Percentiles rank a stretch among this genome's conserved stretches.
phyloP scores from a whole-genome alignment of 2,888 invertebrate species.

The Toxonevra muliebris region DNA sequence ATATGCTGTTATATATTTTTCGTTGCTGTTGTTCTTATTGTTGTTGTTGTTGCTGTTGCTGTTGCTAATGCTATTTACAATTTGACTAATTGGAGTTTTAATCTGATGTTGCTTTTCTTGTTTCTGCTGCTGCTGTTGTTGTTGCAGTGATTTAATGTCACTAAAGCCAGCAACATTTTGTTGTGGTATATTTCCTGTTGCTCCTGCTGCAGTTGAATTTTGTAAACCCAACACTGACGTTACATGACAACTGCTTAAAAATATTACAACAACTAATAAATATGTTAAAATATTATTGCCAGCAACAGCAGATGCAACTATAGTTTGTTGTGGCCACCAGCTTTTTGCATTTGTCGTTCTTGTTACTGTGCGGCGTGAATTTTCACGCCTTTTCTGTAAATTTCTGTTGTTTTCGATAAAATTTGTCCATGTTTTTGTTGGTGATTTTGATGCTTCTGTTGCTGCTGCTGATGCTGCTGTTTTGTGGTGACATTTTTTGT shows the following conservation, averaged over 20 bases:
- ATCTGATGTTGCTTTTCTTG: slow-evolving; percentile 28
- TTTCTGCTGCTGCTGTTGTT: slow-evolving; percentile 17
- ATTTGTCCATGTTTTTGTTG: slow-evolving; percentile 22
- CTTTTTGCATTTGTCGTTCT: slow-evolving; percentile 12
- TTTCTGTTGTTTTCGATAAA: slow-evolving; percentile 6
- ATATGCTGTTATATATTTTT: background rate
- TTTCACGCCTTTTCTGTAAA: slow-evolving; percentile 6
- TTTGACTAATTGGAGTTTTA: slow-evolving; percentile 44
- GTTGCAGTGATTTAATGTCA: slow-evolving; percentile 1
- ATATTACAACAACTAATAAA: slow-evolving; percentile 41
- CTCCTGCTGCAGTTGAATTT: slow-evolving; percentile 26
- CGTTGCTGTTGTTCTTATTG: slow-evolving; percentile 34
- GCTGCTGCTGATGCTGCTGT: slow-evolving; percentile 30
- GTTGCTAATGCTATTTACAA: slow-evolving; percentile 47
- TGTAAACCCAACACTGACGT: slow-evolving; percentile 40
- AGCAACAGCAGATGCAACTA: background rate
- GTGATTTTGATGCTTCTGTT: slow-evolving; percentile 34
- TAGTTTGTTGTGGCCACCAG: background rate
- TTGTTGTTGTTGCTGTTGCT: slow-evolving; percentile 25
- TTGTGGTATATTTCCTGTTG: slow-evolving; percentile 20
- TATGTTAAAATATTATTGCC: slow-evolving; percentile 21
- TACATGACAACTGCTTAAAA: slow-evolving; percentile 47
- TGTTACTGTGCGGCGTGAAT: slow-evolving; percentile 21
- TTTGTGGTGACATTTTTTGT: slow-evolving; percentile 19
- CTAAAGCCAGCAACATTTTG: background rate